Percentiles rank a stretch among this genome's conserved stretches.
These are phyloP conservation scores for Volucella inanis DNA, from an alignment of 2,888 invertebrate genomes.

Conservation along the genomic window DNA sequence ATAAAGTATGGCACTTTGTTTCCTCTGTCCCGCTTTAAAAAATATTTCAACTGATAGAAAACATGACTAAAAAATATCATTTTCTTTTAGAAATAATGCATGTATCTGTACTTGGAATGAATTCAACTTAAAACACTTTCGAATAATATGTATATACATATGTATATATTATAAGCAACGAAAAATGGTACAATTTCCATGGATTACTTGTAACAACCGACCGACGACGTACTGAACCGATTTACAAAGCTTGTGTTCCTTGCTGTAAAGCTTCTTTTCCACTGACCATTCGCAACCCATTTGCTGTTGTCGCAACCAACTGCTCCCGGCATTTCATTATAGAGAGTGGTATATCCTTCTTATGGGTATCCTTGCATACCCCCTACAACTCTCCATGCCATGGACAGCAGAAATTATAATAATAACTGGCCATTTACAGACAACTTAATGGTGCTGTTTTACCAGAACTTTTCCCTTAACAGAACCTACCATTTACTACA, in stretches of 20 bases:
- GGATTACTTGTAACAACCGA: slow-evolving; percentile 22
- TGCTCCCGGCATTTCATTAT: slow-evolving; percentile 61
- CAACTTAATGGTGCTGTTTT: slow-evolving; percentile 48
- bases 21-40: slow-evolving; percentile 3
- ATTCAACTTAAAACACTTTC: slow-evolving; percentile 41
- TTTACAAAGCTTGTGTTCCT: slow-evolving; percentile 36
- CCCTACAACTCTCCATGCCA: slow-evolving; percentile 8
- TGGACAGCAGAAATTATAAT: slow-evolving; percentile 62
- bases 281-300: slow-evolving; percentile 63
- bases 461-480: slow-evolving; percentile 12
- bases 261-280: slow-evolving; percentile 49
- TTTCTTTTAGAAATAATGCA: not conserved
- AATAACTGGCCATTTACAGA: slow-evolving; percentile 66
- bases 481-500: not conserved
- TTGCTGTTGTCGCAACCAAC: slow-evolving; percentile 53
- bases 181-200: slow-evolving; percentile 34
- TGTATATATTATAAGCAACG: not conserved
- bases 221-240: slow-evolving; percentile 28
- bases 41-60: slow-evolving; percentile 22
- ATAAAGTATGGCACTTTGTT: slow-evolving; percentile 7
- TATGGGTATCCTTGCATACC: slow-evolving; percentile 39
- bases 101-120: slow-evolving; percentile 13
- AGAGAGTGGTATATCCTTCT: slow-evolving; percentile 57
- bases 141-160: not conserved
- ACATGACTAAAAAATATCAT: not conserved